These are phyloP conservation scores for Formicarius rufipectus DNA, from an alignment of 2,113 vertebrate genomes.

Conservation along the genomic window DNA sequence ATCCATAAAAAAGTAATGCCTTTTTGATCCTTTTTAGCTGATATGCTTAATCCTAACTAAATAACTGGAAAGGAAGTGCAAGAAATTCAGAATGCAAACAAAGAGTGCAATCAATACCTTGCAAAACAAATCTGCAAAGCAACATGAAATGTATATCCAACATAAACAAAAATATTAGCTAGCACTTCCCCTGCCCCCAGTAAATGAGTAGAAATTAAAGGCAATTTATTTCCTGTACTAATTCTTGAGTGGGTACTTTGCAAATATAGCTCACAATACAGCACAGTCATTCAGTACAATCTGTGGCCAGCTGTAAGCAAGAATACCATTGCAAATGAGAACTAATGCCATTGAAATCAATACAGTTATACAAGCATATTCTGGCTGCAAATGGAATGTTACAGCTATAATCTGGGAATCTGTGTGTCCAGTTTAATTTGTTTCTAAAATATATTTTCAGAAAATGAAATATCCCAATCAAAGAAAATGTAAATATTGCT, in stretches of 20 bases:
- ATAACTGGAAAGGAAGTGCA: conserved; percentile 72
- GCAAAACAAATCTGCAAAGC: conserved; percentile 41
- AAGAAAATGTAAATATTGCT: background rate
- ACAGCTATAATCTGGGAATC: background rate
- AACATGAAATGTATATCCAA: background rate
- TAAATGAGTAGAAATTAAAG: background rate
- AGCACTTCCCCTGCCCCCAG: background rate
- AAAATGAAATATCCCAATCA: background rate
- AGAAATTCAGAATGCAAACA: conserved; percentile 54
- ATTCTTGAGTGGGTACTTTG: background rate
- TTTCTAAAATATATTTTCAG: background rate
- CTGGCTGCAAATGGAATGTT: background rate
- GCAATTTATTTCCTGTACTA: background rate
- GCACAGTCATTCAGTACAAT: background rate
- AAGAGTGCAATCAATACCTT: conserved; percentile 59
- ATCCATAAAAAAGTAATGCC: conserved; percentile 56
- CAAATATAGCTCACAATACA: background rate
- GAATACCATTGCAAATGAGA: background rate
- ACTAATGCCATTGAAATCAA: background rate
- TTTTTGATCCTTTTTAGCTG: conserved; percentile 70
- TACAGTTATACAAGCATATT: background rate
- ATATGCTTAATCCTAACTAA: conserved; percentile 72
- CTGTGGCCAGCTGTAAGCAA: conserved; percentile 7
- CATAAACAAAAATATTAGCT: background rate
- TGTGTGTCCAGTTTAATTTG: background rate